These are phyloP conservation scores for Oasisia sp. DNA, from an alignment of 2,888 invertebrate genomes.

Conservation along the genomic window DNA sequence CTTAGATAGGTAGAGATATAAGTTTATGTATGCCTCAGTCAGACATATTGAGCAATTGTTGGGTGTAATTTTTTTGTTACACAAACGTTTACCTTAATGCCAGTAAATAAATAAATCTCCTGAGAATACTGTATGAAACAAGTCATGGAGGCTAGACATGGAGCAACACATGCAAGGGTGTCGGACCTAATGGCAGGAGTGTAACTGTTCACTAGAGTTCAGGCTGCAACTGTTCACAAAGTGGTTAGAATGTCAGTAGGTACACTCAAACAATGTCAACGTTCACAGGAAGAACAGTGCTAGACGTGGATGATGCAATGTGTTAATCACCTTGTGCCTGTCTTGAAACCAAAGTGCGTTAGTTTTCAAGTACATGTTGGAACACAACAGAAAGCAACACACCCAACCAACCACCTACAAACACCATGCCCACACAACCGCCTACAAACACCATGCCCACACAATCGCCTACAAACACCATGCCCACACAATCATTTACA, in stretches of 20 bases:
- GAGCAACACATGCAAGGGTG: not conserved
- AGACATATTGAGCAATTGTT: not conserved
- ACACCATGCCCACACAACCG: not conserved
- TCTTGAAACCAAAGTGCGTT: not conserved
- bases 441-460: not conserved
- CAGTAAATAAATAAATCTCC: not conserved
- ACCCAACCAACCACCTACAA: not conserved
- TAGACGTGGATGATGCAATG: not conserved
- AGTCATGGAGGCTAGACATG: not conserved
- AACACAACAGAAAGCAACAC: not conserved
- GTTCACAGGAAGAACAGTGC: not conserved
- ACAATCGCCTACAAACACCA: not conserved
- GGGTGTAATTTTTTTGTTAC: not conserved
- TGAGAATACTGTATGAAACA: conserved; percentile 1
- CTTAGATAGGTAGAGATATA: no score
- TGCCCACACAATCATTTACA: not conserved
- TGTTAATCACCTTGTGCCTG: not conserved
- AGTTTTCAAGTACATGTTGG: not conserved
- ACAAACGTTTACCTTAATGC: not conserved
- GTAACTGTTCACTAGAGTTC: not conserved
- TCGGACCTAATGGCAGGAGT: not conserved
- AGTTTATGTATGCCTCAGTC: not conserved
- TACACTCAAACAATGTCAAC: not conserved
- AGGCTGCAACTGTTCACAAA: not conserved
- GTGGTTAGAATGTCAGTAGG: not conserved